Evolutionary conservation across 2,113 vertebrate species (phyloP), one percentile per base, ranked within the genome.

Genomic region (Monopterus albus): DNA sequence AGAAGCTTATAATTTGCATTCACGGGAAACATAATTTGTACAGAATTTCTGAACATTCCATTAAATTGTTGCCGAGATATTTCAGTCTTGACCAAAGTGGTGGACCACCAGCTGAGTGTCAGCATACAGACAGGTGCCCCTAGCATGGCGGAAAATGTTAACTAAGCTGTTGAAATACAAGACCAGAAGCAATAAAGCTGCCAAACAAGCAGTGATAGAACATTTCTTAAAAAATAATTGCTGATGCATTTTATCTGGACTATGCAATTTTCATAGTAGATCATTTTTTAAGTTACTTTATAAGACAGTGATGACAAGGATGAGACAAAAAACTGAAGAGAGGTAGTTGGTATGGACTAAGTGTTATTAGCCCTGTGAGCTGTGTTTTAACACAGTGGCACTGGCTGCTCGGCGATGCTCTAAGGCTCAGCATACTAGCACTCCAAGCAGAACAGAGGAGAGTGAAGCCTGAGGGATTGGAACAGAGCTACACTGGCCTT

Each of bases 401-500:
- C 46, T 20, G 56, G 63, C 59, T 40, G 56, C 39, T 59, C 13
- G 46, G 51, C 65, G 51, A 68, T 73, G 40, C 42, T 72, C 21
- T 45, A 17, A 50, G 38, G 12, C 57, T 71, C 70, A 21, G 61
- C 61, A 57, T 45, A 58, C 53, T 64, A 57, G 67, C 59, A 46
- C 71, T 75, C 62, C 61, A 12, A 60, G 21, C 57, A 39, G 52
- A 70, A 42, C 40, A 39, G 40, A 64, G 56, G 46, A 60, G 52
- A 71, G 73, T 51, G 42, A 47, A 64, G 35, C 20, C 53, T 40
- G 29, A 57, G 28, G 60, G 68, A 63, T 51, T 63, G 53, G 52
- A 81, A 74, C 33, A 52, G 29, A 36, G 39, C 47, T 11, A 26
- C 23, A 36, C 72, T 87, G 81, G 80, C 64, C 71, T 59, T 43